A percentile compares a stretch with the other conserved stretches of the same genome.
Evolutionary conservation across 2,797 vertebrate genomes (phyloP).

Genomic region (Xerus rutilus): DNA sequence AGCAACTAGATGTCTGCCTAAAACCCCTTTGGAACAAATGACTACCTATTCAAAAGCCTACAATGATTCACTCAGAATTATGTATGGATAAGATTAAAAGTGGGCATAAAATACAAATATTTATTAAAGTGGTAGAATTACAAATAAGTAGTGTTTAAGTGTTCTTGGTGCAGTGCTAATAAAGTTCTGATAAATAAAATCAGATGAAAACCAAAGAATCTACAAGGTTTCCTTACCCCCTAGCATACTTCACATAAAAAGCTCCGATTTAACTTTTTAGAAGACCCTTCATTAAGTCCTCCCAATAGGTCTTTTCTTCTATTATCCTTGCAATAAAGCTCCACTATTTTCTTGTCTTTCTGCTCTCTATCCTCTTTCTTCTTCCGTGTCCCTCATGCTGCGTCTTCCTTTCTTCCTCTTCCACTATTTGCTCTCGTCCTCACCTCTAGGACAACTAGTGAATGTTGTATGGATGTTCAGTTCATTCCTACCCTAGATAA

Average conservation of each 20-base stretch:
- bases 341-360: neutral
- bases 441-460: neutral
- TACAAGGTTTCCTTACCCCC: neutral
- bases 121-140: conserved; percentile 36
- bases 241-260: conserved; percentile 41
- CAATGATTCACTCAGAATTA: conserved; percentile 50
- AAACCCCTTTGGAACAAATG: conserved; percentile 59
- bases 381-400: neutral
- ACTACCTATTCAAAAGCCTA: conserved; percentile 56
- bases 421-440: neutral
- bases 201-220: conserved; percentile 49
- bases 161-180: conserved; percentile 46
- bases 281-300: neutral
- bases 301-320: neutral
- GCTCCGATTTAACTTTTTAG: neutral
- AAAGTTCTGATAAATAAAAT: conserved; percentile 45
- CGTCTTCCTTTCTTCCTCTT: neutral
- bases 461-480: neutral
- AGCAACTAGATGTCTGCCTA: conserved; percentile 54
- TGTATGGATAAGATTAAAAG: conserved; percentile 48
- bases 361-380: neutral
- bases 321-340: neutral
- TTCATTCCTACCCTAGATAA: neutral
- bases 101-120: conserved; percentile 33
- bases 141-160: neutral